phyloP scores from a whole-genome alignment of 2,113 vertebrate species.

The Phoxinus phoxinus region DNA sequence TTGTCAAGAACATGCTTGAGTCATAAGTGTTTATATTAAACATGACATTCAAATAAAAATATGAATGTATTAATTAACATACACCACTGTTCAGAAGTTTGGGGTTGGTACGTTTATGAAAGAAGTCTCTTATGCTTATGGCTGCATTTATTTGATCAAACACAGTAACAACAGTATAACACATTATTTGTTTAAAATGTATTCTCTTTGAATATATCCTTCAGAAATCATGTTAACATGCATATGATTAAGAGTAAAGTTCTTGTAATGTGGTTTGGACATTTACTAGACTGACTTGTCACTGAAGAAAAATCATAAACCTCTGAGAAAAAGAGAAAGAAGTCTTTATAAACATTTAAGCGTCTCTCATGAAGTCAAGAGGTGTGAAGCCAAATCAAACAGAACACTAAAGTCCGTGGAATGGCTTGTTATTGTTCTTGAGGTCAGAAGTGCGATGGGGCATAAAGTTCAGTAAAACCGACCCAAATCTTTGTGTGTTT shows the following conservation, averaged over 20 bases:
- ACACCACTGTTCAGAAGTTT: too few relatives aligned
- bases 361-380: neutral
- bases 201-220: neutral
- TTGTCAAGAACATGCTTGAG: neutral
- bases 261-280: too few relatives aligned
- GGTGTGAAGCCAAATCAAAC: conserved; percentile 46
- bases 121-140: too few relatives aligned
- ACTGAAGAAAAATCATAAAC: neutral
- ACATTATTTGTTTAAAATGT: neutral
- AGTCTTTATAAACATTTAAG: neutral
- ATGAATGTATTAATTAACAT: too few relatives aligned
- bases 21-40: neutral
- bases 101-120: too few relatives aligned
- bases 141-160: neutral
- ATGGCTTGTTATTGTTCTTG: conserved; percentile 5
- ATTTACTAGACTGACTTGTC: neutral
- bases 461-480: neutral
- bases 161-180: neutral
- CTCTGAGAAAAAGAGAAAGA: neutral
- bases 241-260: too few relatives aligned
- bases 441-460: neutral
- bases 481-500: neutral
- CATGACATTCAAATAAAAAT: too few relatives aligned
- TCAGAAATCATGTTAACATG: neutral
- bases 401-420: conserved; percentile 45